Percentiles rank a stretch among this genome's conserved stretches.
phyloP scores from a whole-genome alignment of 2,888 invertebrate species.

The Nesidiocoris tenuis region DNA sequence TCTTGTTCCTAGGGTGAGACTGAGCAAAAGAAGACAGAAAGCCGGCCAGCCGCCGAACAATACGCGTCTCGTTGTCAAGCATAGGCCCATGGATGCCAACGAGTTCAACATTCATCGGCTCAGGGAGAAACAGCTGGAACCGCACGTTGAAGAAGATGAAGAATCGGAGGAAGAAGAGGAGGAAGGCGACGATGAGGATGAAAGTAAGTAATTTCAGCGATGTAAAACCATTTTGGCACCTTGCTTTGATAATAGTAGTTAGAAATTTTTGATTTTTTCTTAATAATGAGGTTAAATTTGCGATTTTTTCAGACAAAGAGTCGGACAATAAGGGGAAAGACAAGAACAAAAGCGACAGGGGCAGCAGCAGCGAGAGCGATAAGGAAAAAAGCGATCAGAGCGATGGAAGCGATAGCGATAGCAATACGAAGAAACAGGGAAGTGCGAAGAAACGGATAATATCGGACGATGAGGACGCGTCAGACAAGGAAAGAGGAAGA shows the following conservation, averaged over 20 bases:
- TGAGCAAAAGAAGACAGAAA: slow-evolving; percentile 88
- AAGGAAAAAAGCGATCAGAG: slow-evolving; percentile 58
- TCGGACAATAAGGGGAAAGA: slow-evolving; percentile 42
- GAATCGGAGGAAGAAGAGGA: slow-evolving; percentile 57
- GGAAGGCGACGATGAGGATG: slow-evolving; percentile 45
- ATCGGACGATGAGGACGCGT: slow-evolving; percentile 47
- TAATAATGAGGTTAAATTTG: too few relatives aligned
- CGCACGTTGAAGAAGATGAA: slow-evolving; percentile 70
- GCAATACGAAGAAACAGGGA: slow-evolving; percentile 46
- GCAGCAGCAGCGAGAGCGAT: slow-evolving; percentile 49
- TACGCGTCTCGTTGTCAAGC: slow-evolving; percentile 84
- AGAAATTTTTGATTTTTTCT: too few relatives aligned
- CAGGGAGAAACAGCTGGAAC: slow-evolving; percentile 84
- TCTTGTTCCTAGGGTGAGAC: slow-evolving; percentile 67
- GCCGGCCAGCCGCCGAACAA: slow-evolving; percentile 67
- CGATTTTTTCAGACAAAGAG: slow-evolving; percentile 13
- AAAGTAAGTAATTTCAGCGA: slow-evolving; percentile 44
- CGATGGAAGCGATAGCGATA: slow-evolving; percentile 57
- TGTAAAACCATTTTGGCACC: too few relatives aligned
- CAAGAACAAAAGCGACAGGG: slow-evolving; percentile 45
- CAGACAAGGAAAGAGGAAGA: slow-evolving; percentile 45
- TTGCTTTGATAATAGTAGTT: too few relatives aligned
- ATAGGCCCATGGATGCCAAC: slow-evolving; percentile 77
- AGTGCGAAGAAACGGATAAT: slow-evolving; percentile 2
- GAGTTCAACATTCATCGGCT: slow-evolving; percentile 85